Evolutionary conservation across 2,888 invertebrate species (phyloP).

Genomic region (Nemapogon koenigi): DNA sequence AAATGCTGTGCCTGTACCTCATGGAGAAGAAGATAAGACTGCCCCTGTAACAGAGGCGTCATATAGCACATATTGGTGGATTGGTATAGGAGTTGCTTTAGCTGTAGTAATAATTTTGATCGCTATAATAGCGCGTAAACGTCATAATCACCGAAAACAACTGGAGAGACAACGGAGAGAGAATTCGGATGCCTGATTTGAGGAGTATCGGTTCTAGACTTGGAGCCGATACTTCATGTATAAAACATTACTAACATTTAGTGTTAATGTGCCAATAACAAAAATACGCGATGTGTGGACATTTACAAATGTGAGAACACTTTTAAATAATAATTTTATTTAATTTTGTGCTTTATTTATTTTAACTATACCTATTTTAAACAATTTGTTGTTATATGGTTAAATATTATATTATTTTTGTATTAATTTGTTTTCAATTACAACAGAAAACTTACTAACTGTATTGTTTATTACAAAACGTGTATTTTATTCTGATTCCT

Average conservation of each 20-base stretch:
- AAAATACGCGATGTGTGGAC: neutral
- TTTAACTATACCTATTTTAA: too few relatives aligned
- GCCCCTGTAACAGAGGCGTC: conserved; percentile 36
- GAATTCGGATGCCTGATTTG: conserved; percentile 53
- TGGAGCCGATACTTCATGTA: conserved; percentile 35
- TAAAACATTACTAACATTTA: too few relatives aligned
- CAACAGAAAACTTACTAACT: too few relatives aligned
- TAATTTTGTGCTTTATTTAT: too few relatives aligned
- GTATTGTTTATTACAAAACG: too few relatives aligned
- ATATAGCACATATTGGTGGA: conserved; percentile 57
- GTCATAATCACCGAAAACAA: conserved; percentile 56
- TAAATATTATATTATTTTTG: too few relatives aligned
- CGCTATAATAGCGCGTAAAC: conserved; percentile 52
- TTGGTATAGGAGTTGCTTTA: conserved; percentile 51
- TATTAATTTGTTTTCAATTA: too few relatives aligned
- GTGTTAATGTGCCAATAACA: conserved; percentile 7
- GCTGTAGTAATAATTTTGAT: conserved; percentile 43
- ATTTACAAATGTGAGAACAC: neutral
- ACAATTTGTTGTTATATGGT: too few relatives aligned
- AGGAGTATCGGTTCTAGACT: conserved; percentile 59
- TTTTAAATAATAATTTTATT: too few relatives aligned
- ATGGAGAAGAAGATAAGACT: conserved; percentile 26
- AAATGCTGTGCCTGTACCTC: conserved; percentile 33
- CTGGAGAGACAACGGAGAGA: conserved; percentile 50
- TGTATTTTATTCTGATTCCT: too few relatives aligned